phyloP scores from a whole-genome alignment of 2,113 vertebrate species.

The Zosterops lateralis region DNA sequence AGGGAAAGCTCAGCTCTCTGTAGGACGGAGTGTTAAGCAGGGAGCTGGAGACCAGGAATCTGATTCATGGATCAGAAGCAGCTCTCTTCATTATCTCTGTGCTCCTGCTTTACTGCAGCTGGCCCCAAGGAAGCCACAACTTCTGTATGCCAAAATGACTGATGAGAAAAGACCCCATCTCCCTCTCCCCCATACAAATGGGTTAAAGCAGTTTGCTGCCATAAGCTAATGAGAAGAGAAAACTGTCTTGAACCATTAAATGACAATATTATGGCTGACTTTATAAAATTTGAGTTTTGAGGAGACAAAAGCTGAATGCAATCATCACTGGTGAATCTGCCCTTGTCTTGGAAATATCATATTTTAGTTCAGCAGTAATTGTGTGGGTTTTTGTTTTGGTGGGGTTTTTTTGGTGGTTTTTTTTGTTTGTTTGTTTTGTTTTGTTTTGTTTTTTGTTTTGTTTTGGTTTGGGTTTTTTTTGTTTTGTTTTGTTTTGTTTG shows the following conservation, averaged over 20 bases:
- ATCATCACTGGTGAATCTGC: not conserved
- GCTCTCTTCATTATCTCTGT: not conserved
- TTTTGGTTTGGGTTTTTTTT: too few species aligned
- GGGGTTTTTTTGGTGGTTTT: too few species aligned
- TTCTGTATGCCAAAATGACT: not conserved
- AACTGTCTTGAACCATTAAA: not conserved
- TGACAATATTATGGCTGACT: not conserved
- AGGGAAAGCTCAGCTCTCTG: not conserved
- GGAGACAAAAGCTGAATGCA: not conserved
- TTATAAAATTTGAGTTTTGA: not conserved
- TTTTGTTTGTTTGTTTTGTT: too few species aligned
- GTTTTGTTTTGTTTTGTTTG: too few species aligned
- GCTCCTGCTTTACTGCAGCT: not conserved
- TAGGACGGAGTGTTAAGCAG: not conserved
- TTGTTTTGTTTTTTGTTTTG: too few species aligned
- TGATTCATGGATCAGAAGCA: not conserved
- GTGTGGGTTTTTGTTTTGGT: not conserved
- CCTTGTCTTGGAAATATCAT: not conserved
- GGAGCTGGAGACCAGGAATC: not conserved
- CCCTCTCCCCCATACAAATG: not conserved
- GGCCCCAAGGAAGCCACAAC: not conserved
- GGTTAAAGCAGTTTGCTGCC: not conserved
- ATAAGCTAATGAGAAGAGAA: constrained; percentile 12
- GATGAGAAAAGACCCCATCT: not conserved
- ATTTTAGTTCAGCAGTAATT: not conserved